Evolutionary conservation across 2,888 invertebrate species (phyloP).

Genomic region (Rhingia rostrata): DNA sequence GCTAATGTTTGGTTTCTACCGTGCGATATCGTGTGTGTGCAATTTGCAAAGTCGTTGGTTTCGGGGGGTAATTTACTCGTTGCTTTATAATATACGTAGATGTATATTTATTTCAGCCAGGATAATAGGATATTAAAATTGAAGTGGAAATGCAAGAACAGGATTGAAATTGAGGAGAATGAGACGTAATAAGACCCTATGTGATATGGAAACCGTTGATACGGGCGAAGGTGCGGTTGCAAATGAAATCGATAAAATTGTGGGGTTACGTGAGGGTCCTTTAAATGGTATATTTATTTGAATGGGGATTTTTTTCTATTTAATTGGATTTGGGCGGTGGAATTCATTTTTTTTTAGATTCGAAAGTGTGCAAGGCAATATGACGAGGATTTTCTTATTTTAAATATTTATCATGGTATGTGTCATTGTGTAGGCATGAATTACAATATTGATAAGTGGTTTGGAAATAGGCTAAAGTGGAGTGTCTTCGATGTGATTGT

Average conservation of each 20-base stretch:
- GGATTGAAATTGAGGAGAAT: not conserved
- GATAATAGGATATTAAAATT: constrained; percentile 73
- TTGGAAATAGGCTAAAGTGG: too few species aligned
- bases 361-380: too few species aligned
- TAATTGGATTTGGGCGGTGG: constrained; percentile 1
- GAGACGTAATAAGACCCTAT: constrained; percentile 26
- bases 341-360: not conserved
- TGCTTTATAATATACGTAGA: constrained; percentile 7
- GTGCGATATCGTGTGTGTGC: constrained; percentile 57
- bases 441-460: too few species aligned
- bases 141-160: constrained; percentile 53
- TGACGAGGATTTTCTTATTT: too few species aligned
- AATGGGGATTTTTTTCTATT: not conserved
- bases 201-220: constrained; percentile 23
- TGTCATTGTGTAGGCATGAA: too few species aligned
- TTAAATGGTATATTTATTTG: constrained; percentile 7
- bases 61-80: constrained; percentile 61
- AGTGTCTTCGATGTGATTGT: too few species aligned
- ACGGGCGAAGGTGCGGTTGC: not conserved
- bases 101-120: constrained; percentile 18
- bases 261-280: constrained; percentile 18
- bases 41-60: constrained; percentile 64
- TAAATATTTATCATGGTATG: too few species aligned
- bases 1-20: constrained; percentile 64
- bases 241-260: constrained; percentile 40